These are phyloP conservation scores for Toxotes chatareus DNA, from an alignment of 2,113 vertebrate species.

Conservation along the genomic window DNA sequence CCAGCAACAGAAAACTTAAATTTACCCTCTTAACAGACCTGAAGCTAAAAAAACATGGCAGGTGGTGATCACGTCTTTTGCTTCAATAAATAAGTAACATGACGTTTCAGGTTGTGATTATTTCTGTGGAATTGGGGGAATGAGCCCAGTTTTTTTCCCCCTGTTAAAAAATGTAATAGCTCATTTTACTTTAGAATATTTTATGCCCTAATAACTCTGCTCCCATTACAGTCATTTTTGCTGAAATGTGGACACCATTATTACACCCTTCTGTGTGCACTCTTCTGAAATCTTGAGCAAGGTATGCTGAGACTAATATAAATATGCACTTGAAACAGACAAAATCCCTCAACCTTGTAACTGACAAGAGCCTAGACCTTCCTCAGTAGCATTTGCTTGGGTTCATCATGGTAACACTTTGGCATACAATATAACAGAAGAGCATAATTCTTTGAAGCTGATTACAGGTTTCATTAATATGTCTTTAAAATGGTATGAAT, in stretches of 20 bases:
- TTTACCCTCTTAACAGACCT: slow-evolving; percentile 31
- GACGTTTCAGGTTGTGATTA: slow-evolving; percentile 41
- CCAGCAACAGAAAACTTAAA: slow-evolving; percentile 32
- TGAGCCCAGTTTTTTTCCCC: background rate
- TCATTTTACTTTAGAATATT: slow-evolving; percentile 18
- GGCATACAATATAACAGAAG: background rate
- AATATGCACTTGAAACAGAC: background rate
- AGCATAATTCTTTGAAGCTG: no score
- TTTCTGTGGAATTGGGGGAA: slow-evolving; percentile 22
- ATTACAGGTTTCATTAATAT: no score
- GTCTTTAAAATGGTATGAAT: slow-evolving; percentile 1
- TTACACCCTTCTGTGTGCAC: background rate
- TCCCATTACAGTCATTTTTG: background rate
- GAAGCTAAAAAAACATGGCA: background rate
- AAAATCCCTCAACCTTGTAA: background rate
- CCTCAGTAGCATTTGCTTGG: background rate
- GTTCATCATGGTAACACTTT: background rate
- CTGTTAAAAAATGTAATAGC: background rate
- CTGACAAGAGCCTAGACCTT: background rate
- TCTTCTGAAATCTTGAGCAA: slow-evolving; percentile 4
- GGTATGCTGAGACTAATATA: background rate
- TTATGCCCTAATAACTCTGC: slow-evolving; percentile 14
- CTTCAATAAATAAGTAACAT: slow-evolving; percentile 52
- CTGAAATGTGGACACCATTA: slow-evolving; percentile 7
- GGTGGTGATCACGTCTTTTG: slow-evolving; percentile 39